Percentiles rank a stretch among this genome's conserved stretches.
These are phyloP conservation scores for Dryadula phaetusa DNA, from an alignment of 2,888 invertebrate species.

Conservation along the genomic window DNA sequence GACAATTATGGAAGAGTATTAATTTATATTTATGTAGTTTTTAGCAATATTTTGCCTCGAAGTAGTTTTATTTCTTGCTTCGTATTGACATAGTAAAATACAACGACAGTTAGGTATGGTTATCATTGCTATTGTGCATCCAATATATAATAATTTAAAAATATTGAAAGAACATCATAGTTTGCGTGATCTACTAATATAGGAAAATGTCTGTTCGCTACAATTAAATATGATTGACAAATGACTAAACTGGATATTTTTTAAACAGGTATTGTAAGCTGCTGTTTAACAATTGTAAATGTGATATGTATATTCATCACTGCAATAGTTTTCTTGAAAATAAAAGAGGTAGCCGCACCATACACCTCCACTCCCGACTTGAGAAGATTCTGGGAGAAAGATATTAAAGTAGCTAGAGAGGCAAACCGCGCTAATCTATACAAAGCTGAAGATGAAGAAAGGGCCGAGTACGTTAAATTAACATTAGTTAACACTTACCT, in stretches of 20 bases:
- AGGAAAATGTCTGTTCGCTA: neutral
- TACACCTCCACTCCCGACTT: constrained; percentile 90
- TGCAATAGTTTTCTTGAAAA: constrained; percentile 91
- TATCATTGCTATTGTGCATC: too few species aligned
- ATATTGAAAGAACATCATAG: neutral
- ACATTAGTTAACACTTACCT: constrained; percentile 7
- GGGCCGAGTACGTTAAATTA: constrained; percentile 65
- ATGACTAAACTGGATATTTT: neutral
- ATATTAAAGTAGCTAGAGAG: constrained; percentile 89
- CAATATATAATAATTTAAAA: too few species aligned
- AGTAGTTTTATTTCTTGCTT: too few species aligned
- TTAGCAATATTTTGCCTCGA: too few species aligned
- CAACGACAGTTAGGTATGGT: too few species aligned
- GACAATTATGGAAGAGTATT: too few species aligned
- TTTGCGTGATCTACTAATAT: neutral
- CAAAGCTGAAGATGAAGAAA: constrained; percentile 82
- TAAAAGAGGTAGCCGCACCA: constrained; percentile 93
- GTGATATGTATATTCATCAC: constrained; percentile 93
- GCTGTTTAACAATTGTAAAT: constrained; percentile 91
- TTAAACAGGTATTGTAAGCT: constrained; percentile 88
- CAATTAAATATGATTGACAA: neutral
- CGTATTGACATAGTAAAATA: too few species aligned
- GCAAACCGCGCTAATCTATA: constrained; percentile 85
- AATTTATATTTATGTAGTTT: too few species aligned
- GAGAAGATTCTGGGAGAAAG: constrained; percentile 91